These are phyloP conservation scores for Lepus oiostolus DNA, from an alignment of 2,797 vertebrate species.

Conservation along the genomic window DNA sequence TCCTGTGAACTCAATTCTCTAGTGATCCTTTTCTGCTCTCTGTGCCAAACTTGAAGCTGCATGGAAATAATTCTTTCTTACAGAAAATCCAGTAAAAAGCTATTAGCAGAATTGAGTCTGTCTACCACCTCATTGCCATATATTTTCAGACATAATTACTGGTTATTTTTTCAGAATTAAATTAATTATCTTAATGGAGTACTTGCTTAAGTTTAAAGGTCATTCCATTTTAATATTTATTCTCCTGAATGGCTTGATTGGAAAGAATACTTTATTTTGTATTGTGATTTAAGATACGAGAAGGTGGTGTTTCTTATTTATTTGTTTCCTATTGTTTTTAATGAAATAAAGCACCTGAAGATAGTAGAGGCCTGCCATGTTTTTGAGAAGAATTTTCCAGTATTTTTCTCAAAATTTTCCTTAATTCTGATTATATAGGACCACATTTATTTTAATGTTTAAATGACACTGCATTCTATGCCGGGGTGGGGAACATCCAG, in stretches of 20 bases:
- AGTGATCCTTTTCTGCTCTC: conserved; percentile 8
- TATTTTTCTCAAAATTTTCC: not conserved
- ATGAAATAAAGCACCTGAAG: not conserved
- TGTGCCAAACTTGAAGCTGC: conserved; percentile 48
- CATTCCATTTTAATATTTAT: conserved; percentile 58
- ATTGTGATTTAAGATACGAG: not conserved
- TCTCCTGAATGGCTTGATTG: conserved; percentile 41
- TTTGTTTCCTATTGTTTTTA: not conserved
- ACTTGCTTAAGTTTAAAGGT: conserved; percentile 62
- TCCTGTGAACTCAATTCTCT: conserved; percentile 23
- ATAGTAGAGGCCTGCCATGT: not conserved
- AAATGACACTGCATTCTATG: conserved; percentile 49
- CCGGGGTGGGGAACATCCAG: too few species aligned
- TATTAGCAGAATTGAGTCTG: conserved; percentile 61
- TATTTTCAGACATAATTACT: conserved; percentile 74
- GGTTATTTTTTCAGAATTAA: conserved; percentile 56
- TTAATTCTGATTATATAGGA: not conserved
- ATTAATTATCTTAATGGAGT: conserved; percentile 66
- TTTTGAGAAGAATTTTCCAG: conserved; percentile 46
- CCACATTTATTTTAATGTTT: conserved; percentile 41
- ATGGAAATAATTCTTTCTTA: conserved; percentile 68
- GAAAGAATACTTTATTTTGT: conserved; percentile 36
- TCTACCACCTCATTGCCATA: conserved; percentile 38
- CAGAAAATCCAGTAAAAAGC: conserved; percentile 39
- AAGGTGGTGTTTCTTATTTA: not conserved